These are phyloP conservation scores for Nanorana parkeri DNA, from an alignment of 2,113 vertebrate genomes.

Conservation along the genomic window DNA sequence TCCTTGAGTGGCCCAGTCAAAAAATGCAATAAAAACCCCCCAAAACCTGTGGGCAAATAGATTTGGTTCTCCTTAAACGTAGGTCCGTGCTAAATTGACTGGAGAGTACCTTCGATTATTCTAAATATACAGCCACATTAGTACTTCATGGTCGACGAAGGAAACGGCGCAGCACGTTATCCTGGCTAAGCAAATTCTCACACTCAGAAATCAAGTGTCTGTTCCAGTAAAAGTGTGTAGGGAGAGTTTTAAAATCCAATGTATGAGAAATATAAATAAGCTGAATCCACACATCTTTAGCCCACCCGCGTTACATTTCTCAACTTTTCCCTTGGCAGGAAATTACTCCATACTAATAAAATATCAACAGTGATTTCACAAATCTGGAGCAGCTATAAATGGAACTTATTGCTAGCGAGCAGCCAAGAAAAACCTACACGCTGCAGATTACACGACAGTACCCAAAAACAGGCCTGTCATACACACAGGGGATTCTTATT, in stretches of 20 bases:
- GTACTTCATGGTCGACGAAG: too few relatives aligned
- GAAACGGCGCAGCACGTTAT: not conserved
- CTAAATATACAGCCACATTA: too few relatives aligned
- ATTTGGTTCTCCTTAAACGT: too few relatives aligned
- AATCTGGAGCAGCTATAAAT: constrained; percentile 25
- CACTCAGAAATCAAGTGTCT: not conserved
- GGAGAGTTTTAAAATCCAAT: constrained; percentile 1
- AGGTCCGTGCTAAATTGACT: too few relatives aligned
- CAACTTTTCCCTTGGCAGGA: constrained; percentile 35
- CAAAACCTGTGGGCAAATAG: too few relatives aligned
- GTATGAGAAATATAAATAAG: constrained; percentile 20
- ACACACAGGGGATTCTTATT: not conserved
- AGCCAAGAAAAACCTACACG: constrained; percentile 25
- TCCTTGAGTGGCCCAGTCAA: too few relatives aligned
- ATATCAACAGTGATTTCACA: constrained; percentile 28
- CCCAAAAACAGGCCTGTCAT: not conserved
- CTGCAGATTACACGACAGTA: not conserved
- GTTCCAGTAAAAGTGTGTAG: not conserved
- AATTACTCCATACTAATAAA: constrained; percentile 43
- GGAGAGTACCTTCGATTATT: too few relatives aligned
- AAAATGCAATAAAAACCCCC: too few relatives aligned
- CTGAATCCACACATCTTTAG: constrained; percentile 36
- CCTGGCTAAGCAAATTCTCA: not conserved
- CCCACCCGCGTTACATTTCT: constrained; percentile 41
- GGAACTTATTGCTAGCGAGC: not conserved